phyloP scores from a whole-genome alignment of 2,113 vertebrate genomes.

The Corynorhinus townsendii region DNA sequence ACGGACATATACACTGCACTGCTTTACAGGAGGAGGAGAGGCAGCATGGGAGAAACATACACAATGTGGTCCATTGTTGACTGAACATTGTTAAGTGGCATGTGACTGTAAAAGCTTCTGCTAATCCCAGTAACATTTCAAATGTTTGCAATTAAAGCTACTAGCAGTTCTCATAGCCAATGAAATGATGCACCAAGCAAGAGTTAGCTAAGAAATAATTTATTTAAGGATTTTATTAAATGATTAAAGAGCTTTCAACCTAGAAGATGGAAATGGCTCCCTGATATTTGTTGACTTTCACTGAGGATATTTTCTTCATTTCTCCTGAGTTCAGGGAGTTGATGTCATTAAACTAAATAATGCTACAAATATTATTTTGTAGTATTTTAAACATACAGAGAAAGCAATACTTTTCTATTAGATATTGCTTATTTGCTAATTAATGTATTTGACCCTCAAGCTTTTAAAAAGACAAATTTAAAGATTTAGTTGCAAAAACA shows the following conservation, averaged over 20 bases:
- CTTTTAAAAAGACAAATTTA: background rate
- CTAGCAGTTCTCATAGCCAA: background rate
- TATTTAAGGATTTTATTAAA: background rate
- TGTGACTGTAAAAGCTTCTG: background rate
- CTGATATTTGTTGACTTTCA: background rate
- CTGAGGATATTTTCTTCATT: background rate
- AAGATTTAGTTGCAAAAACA: background rate
- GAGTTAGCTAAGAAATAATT: background rate
- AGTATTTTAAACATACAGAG: background rate
- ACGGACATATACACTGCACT: background rate
- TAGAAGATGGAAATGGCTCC: background rate
- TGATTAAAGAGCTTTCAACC: slow-evolving; percentile 25
- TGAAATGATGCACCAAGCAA: background rate
- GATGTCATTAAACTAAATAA: background rate
- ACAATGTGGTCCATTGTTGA: background rate
- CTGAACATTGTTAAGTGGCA: no score
- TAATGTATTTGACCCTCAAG: background rate
- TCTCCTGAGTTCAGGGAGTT: background rate
- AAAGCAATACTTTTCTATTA: background rate
- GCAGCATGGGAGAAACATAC: background rate
- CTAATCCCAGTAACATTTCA: background rate
- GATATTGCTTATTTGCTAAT: background rate
- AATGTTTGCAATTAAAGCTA: background rate
- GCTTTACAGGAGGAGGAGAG: background rate
- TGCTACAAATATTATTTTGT: background rate